phyloP scores from a whole-genome alignment of 2,888 invertebrate species.

The Congeria kusceri region DNA sequence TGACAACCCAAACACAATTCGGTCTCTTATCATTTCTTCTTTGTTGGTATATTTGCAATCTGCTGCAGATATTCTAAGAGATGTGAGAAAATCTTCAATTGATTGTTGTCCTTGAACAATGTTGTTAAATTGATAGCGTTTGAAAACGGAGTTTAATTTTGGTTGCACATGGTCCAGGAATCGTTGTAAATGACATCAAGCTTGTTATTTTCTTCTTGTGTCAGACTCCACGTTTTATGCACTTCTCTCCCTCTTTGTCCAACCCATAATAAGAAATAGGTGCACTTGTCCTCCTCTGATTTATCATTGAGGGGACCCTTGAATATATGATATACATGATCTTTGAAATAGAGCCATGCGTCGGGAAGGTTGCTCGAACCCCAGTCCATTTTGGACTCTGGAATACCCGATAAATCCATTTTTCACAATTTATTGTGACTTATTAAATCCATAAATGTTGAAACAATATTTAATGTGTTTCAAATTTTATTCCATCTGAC shows the following conservation, averaged over 20 bases:
- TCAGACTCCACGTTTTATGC: not conserved
- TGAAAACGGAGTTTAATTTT: conserved; percentile 2
- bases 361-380: not conserved
- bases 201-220: not conserved
- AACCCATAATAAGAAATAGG: conserved; percentile 10
- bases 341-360: not conserved
- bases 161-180: not conserved
- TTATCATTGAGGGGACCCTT: conserved; percentile 13
- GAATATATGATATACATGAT: conserved; percentile 1
- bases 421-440: too few species aligned
- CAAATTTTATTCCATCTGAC: too few species aligned
- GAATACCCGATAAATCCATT: too few species aligned
- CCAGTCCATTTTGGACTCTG: conserved; percentile 16
- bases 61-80: too few species aligned
- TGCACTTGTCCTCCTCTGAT: not conserved
- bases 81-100: conserved; percentile 6
- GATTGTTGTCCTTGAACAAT: not conserved
- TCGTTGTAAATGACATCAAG: not conserved
- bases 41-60: too few species aligned
- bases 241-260: conserved; percentile 2
- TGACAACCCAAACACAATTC: too few species aligned
- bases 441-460: too few species aligned
- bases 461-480: too few species aligned
- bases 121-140: conserved; percentile 5
- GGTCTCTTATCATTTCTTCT: too few species aligned